phyloP scores from a whole-genome alignment of 2,797 vertebrate genomes.

The Centropyge bicolor region DNA sequence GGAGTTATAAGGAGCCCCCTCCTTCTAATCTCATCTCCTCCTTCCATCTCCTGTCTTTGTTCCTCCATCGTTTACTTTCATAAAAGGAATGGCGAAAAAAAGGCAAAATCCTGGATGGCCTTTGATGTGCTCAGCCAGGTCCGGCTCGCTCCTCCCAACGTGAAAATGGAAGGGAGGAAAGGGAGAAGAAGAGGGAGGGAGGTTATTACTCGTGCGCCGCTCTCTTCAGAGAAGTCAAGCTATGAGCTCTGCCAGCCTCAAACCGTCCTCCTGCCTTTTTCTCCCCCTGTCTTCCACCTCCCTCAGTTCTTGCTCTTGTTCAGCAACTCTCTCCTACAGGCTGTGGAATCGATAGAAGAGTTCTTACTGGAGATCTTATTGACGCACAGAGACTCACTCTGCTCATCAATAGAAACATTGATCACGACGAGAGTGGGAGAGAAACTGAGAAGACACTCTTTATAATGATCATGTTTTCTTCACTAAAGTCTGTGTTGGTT shows the following conservation, averaged over 20 bases:
- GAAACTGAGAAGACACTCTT: slow-evolving; percentile 17
- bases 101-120: slow-evolving; percentile 26
- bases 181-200: background rate
- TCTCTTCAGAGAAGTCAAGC: slow-evolving; percentile 31
- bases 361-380: slow-evolving; percentile 74
- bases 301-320: slow-evolving; percentile 42
- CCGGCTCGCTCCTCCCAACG: slow-evolving; percentile 30
- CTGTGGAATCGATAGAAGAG: slow-evolving; percentile 69
- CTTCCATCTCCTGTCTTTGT: slow-evolving; percentile 12
- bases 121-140: slow-evolving; percentile 52
- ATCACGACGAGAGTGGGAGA: slow-evolving; percentile 50
- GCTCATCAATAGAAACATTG: slow-evolving; percentile 73
- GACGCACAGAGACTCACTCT: slow-evolving; percentile 63
- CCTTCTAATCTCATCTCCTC: slow-evolving; percentile 11
- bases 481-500: background rate
- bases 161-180: slow-evolving; percentile 19
- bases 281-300: slow-evolving; percentile 11
- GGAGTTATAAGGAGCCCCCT: background rate
- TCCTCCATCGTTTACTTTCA: slow-evolving; percentile 56
- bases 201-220: slow-evolving; percentile 14
- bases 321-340: slow-evolving; percentile 47
- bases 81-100: slow-evolving; percentile 44
- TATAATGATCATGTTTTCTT: slow-evolving; percentile 9
- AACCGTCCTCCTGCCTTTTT: slow-evolving; percentile 14
- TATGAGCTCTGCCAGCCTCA: slow-evolving; percentile 6